Evolutionary conservation across 2,888 invertebrate species (phyloP).

Genomic region (Acanthacorydalis orientalis): DNA sequence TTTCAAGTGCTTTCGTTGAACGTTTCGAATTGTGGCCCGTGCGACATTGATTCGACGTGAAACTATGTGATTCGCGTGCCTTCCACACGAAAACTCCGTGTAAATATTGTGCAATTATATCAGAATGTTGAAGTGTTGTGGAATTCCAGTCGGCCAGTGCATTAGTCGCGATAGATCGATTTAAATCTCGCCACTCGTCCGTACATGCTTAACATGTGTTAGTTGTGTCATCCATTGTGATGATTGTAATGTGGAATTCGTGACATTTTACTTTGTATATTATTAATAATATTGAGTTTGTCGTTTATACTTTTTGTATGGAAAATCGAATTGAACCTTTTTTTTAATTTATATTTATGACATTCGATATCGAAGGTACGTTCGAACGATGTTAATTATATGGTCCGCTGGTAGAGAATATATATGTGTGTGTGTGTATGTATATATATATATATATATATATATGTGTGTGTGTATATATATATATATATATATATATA

Average conservation of each 20-base stretch:
- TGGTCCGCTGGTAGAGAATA: too few species aligned
- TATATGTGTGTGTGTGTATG: too few species aligned
- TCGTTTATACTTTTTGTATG: too few species aligned
- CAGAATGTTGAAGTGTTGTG: conserved; percentile 4
- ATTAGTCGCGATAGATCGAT: neutral
- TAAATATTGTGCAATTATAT: conserved; percentile 5
- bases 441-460: too few species aligned
- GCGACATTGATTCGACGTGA: neutral
- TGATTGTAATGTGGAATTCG: neutral
- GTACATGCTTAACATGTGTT: too few species aligned
- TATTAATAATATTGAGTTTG: neutral
- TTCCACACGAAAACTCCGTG: neutral
- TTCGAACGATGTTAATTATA: too few species aligned
- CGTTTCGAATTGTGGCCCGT: neutral
- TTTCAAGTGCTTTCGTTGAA: neutral
- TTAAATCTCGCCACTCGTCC: too few species aligned
- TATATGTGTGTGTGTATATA: too few species aligned
- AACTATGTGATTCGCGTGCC: neutral
- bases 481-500: too few species aligned
- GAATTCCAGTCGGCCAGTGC: conserved; percentile 6
- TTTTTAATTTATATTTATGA: too few species aligned
- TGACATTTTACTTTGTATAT: neutral
- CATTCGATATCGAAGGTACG: too few species aligned
- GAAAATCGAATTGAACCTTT: too few species aligned
- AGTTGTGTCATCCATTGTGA: neutral